Evolutionary conservation across 2,888 invertebrate genomes (phyloP).

Genomic region (Leuctra nigra): DNA sequence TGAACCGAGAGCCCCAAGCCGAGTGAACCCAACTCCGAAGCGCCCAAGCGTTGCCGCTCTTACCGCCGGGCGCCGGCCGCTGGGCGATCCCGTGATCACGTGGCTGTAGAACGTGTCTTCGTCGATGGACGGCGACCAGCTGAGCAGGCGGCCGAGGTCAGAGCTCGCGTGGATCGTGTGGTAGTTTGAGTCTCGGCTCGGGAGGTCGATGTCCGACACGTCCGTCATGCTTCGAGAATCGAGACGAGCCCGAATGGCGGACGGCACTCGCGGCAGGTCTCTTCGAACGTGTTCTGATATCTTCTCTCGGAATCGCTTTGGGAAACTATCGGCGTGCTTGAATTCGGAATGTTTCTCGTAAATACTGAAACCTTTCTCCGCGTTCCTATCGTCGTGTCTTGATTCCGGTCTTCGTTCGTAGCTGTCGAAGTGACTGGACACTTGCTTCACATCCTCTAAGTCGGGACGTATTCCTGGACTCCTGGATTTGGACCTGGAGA

Average conservation of each 20-base stretch:
- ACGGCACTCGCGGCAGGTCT: background rate
- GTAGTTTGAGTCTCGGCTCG: slow-evolving; percentile 32
- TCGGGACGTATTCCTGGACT: no score
- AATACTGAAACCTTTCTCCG: no score
- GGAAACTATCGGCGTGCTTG: no score
- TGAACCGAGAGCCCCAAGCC: no score
- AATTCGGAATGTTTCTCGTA: no score
- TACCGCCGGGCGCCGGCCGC: background rate
- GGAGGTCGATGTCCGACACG: slow-evolving; percentile 6
- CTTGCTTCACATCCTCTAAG: no score
- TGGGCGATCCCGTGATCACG: slow-evolving; percentile 25
- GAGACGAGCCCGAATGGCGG: slow-evolving; percentile 30
- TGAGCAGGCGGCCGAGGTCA: slow-evolving; percentile 19
- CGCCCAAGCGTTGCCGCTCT: background rate
- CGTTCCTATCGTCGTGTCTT: no score
- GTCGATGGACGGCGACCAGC: background rate
- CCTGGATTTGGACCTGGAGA: no score
- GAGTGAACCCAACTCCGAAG: slow-evolving; percentile 29
- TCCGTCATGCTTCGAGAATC: slow-evolving; percentile 41
- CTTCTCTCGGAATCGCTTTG: no score
- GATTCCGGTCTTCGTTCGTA: no score
- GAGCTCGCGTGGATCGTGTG: slow-evolving; percentile 41
- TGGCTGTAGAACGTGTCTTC: slow-evolving; percentile 27
- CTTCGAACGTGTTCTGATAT: no score
- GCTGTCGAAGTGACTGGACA: no score